Evolutionary conservation across 1,140 invertebrate genomes (phyloP), one percentile per base, ranked within the genome.

Genomic region (Andrena cerasifolii): DNA sequence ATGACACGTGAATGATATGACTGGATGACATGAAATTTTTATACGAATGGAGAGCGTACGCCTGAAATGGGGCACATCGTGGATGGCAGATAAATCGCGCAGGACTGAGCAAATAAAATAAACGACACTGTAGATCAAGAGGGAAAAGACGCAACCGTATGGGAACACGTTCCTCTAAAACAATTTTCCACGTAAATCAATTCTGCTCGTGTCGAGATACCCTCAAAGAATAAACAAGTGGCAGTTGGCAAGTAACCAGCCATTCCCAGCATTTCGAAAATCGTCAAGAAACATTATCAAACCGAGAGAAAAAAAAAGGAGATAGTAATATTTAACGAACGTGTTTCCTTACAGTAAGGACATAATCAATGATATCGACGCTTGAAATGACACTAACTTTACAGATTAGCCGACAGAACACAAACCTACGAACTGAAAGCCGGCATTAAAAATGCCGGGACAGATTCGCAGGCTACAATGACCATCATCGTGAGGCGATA

Each of bases 21-120:
- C 31, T 21, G 24, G 58, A 77, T 77, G 75, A 6, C n/a, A 53
- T 62, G 75, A 71, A 71, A 51, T 62, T 77, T 62, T 71, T 18
- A 24, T 56, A 49, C 18, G 43, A 71, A 61, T 63, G 16, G 21
- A 16, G 16, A 45, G 18, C 12, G 61, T 45, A 31, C 16, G 14
- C 26, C 18, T 36, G 14, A 36, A 43, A 54, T 24, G 24, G n/a
- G 28, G 16, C 18, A 18, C 16, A 62, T 16, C 21, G 28, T 58
- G 73, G 58, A 75, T 76, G 73, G 63, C 73, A 76, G 54, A 40
- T 40, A 40, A 40, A 49, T 68, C 65, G 65, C 53, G 47, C 40
- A 58, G 49, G 18, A 58, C 73, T 58, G 65, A 68, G 63, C 63
- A 76, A 68, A 47, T 68, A 45, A 67, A 68, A 76, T 47, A 24